A percentile compares a stretch with the other conserved stretches of the same genome.
Evolutionary conservation across 2,113 vertebrate species (phyloP).

Genomic region (Prunella himalayana): DNA sequence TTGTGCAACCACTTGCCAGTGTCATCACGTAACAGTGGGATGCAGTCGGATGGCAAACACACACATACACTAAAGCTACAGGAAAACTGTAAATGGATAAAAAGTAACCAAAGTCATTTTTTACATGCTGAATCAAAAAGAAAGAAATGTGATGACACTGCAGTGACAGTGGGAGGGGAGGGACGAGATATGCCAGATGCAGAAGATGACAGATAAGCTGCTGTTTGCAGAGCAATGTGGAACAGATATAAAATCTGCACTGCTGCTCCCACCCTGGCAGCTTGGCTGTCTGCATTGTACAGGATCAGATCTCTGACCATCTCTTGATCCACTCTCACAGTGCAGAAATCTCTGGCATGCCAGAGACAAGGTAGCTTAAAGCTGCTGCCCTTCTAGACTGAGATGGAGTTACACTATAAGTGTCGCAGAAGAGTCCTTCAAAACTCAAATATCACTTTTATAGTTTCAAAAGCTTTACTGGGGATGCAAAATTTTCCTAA

Average conservation of each 20-base stretch:
- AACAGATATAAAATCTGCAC: not conserved
- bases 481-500: not conserved
- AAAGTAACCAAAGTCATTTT: not conserved
- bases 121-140: not conserved
- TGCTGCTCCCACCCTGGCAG: not conserved
- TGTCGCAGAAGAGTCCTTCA: not conserved
- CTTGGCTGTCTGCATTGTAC: not conserved
- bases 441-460: not conserved
- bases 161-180: not conserved
- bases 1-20: not conserved
- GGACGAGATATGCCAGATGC: not conserved
- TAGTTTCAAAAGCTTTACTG: not conserved
- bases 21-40: not conserved
- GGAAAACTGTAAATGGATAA: not conserved
- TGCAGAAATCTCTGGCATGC: not conserved
- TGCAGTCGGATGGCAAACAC: not conserved
- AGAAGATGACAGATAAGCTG: not conserved
- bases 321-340: fast-evolving
- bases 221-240: not conserved
- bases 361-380: not conserved
- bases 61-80: not conserved
- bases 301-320: not conserved
- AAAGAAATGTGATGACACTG: not conserved
- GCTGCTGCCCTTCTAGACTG: not conserved
- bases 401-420: not conserved